Evolutionary conservation across 2,113 vertebrate genomes (phyloP).

Genomic region (Garra rufa): DNA sequence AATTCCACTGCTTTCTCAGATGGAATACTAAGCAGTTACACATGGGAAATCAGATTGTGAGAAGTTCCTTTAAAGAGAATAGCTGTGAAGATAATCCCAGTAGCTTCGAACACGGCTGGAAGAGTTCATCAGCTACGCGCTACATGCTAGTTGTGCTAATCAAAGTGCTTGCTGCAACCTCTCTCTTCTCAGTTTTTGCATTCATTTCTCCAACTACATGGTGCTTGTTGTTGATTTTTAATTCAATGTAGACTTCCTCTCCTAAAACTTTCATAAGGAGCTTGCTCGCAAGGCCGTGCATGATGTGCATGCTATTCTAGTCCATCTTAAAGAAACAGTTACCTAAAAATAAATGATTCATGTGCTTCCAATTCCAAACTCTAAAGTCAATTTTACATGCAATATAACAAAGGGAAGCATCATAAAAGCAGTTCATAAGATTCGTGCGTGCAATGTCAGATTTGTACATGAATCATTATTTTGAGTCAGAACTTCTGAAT

Average conservation of each 20-base stretch:
- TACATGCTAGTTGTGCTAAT: slow-evolving; percentile 61
- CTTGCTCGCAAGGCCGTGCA: not conserved
- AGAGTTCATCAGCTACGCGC: slow-evolving; percentile 42
- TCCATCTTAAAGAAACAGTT: slow-evolving; percentile 2
- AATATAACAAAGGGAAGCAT: not conserved
- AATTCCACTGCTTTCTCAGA: not conserved
- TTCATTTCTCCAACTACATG: slow-evolving; percentile 46
- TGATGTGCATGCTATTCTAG: not conserved
- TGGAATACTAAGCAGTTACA: slow-evolving; percentile 31
- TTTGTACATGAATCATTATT: not conserved
- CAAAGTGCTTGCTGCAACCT: slow-evolving; percentile 52
- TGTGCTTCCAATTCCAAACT: not conserved
- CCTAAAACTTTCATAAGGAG: not conserved
- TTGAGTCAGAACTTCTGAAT: not conserved
- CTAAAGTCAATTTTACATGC: not conserved
- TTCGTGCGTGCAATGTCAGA: not conserved
- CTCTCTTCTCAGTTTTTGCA: slow-evolving; percentile 50
- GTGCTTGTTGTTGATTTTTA: not conserved
- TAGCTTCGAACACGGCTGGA: slow-evolving; percentile 23
- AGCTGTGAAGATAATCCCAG: slow-evolving; percentile 39
- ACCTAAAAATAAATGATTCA: not conserved
- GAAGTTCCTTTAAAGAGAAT: slow-evolving; percentile 22
- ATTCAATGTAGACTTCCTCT: not conserved
- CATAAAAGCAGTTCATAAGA: not conserved
- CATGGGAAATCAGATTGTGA: slow-evolving; percentile 46